A percentile compares a stretch with the other conserved stretches of the same genome.
phyloP scores from a whole-genome alignment of 2,888 invertebrate genomes.

The Theretra japonica region DNA sequence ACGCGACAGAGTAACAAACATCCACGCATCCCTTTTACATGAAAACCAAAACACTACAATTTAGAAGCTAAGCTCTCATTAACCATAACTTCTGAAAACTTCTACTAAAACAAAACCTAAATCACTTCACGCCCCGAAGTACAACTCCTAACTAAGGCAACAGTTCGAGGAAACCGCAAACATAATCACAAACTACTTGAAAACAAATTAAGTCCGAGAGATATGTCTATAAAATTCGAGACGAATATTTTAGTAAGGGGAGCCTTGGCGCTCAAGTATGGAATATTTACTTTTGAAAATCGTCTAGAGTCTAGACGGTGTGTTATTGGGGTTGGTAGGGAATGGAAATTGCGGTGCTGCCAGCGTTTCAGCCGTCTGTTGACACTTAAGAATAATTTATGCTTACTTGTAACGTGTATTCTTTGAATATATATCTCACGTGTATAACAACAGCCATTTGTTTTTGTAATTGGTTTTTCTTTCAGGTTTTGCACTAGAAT shows the following conservation, averaged over 20 bases:
- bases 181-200: constrained; percentile 2
- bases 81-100: background rate
- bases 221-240: background rate
- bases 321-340: constrained; percentile 4
- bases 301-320: constrained; percentile 23
- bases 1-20: too few species aligned
- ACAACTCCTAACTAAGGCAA: background rate
- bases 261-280: background rate
- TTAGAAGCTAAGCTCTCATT: too few species aligned
- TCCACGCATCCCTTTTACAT: too few species aligned
- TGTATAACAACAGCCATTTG: background rate
- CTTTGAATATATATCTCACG: background rate
- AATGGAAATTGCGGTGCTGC: background rate
- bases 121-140: background rate
- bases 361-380: background rate
- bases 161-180: background rate
- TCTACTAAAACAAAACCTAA: background rate
- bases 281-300: constrained; percentile 20
- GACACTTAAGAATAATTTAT: constrained; percentile 11
- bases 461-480: too few species aligned
- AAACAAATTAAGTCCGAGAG: constrained; percentile 11
- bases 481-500: too few species aligned
- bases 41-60: too few species aligned
- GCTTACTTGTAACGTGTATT: background rate
- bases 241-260: constrained; percentile 8